Percentiles rank a stretch among this genome's conserved stretches.
These are phyloP conservation scores for Ceriagrion tenellum DNA, from an alignment of 2,888 invertebrate genomes.

Conservation along the genomic window DNA sequence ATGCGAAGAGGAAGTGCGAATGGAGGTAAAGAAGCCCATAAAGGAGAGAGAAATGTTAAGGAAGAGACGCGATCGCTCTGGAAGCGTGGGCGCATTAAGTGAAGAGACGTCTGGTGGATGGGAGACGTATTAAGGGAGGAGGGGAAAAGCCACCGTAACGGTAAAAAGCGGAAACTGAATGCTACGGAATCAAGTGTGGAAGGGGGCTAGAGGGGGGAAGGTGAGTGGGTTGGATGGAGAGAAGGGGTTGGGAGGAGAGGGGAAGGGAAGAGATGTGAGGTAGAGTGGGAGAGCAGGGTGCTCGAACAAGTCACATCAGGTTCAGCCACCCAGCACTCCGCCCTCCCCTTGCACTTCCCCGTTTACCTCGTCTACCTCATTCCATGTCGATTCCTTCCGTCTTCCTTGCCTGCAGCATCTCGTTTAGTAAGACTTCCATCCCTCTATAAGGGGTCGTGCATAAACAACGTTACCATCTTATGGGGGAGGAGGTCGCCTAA, in stretches of 20 bases:
- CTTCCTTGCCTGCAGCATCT: neutral
- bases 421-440: neutral
- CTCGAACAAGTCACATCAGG: neutral
- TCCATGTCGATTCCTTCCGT: neutral
- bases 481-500: too few relatives aligned
- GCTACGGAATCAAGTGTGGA: constrained; percentile 10
- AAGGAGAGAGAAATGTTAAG: neutral
- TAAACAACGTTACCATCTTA: too few relatives aligned
- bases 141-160: constrained; percentile 46
- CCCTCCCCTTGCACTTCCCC: neutral
- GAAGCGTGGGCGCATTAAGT: neutral
- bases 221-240: neutral
- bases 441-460: too few relatives aligned
- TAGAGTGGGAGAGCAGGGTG: too few relatives aligned
- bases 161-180: constrained; percentile 63
- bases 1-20: too few relatives aligned
- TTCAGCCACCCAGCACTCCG: neutral
- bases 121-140: neutral
- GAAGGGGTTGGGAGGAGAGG: too few relatives aligned
- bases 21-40: too few relatives aligned
- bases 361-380: neutral
- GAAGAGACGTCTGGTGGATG: neutral
- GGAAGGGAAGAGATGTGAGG: too few relatives aligned
- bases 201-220: neutral
- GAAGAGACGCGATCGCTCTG: neutral